phyloP scores from a whole-genome alignment of 2,888 invertebrate species.

The Polydrusus pterygomalis region DNA sequence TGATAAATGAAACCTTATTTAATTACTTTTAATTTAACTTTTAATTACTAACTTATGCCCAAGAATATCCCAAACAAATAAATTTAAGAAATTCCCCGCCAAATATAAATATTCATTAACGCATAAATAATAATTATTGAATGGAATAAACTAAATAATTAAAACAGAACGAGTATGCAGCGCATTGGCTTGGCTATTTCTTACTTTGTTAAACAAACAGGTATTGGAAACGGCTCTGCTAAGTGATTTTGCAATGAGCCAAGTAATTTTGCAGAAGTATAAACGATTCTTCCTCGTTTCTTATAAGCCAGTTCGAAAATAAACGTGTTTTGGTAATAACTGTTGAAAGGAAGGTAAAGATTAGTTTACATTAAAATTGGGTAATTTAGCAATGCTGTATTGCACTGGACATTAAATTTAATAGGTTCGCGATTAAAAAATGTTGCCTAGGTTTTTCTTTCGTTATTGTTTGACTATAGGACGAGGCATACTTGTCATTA shows the following conservation, averaged over 20 bases:
- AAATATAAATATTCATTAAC: no score
- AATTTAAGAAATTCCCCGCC: no score
- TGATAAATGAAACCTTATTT: no score
- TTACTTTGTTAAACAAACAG: background rate
- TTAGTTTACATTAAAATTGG: background rate
- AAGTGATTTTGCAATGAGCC: slow-evolving; percentile 21
- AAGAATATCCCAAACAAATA: no score
- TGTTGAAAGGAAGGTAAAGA: slow-evolving; percentile 17
- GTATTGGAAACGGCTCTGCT: slow-evolving; percentile 11
- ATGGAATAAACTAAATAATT: background rate
- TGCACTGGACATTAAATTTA: background rate
- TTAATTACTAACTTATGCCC: no score
- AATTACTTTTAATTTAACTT: no score
- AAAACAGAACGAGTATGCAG: background rate
- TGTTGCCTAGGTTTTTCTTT: background rate
- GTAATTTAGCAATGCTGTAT: background rate
- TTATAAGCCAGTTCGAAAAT: slow-evolving; percentile 4
- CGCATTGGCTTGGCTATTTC: background rate
- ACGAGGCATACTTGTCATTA: background rate
- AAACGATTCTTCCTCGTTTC: slow-evolving; percentile 19
- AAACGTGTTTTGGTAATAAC: slow-evolving; percentile 17
- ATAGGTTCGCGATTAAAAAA: background rate
- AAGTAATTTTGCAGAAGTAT: slow-evolving; percentile 3
- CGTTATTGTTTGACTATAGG: background rate
- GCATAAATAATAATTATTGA: no score